Evolutionary conservation across 2,113 vertebrate species (phyloP), one percentile per base, ranked within the genome.

Genomic region (Alethe diademata): DNA sequence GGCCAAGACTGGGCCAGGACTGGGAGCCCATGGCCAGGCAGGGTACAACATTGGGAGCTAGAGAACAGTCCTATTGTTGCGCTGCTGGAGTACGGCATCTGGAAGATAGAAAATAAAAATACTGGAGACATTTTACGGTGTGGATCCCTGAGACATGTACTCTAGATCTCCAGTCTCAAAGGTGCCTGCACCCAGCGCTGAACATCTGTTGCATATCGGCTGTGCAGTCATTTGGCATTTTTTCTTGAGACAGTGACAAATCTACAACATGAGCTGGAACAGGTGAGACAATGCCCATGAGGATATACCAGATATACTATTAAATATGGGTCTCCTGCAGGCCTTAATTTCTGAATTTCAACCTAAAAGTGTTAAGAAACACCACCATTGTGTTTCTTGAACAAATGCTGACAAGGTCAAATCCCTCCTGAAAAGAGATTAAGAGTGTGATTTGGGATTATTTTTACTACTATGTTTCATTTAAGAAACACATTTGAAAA

Each of bases 51-150:
- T 8, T 40, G 62, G 11, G 15, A 58, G 12, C 12, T 31, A 43
- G 11, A 86, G 5, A n/a, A 13, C 0, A 1, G 1, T 5, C 22
- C 19, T 64, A 0, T 1, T 67, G 28, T 1, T 0, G 4, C 13
- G 11, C 20, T 4, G 0, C 10, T 78, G 26, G 17, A 33, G 5
- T 10, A 70, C 18, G 14, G 42, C 40, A 48, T 31, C 16, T 43
- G 36, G 24, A 74, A 73, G 19, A n/a, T 2, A 57, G 29, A 73
- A 84, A 73, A 47, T 14, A 29, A 38, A 42, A 29, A 3, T 66
- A 48, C 38, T 78, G 29, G 10, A 51, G 11, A 9, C 5, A 8
- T 35, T 69, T 83, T 25, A 50, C 40, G 16, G 4, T 53, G 19
- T 28, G 11, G 6, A 74, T 50, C 11, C n/a, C 17, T 36, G 28